Conservation (phyloP, 1,140 invertebrate genomes). For the Bombus confusus region DNA sequence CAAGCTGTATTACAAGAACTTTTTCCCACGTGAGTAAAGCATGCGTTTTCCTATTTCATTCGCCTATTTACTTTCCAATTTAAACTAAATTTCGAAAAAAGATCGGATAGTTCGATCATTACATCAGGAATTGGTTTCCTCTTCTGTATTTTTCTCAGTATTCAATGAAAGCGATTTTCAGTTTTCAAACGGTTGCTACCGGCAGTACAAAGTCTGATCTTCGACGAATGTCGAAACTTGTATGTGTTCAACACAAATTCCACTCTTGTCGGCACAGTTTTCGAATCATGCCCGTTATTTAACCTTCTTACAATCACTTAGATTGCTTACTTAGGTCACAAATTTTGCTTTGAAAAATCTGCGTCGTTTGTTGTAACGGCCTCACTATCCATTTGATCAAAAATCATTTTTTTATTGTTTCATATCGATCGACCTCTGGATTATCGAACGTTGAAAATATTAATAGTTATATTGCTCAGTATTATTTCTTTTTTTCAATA, state of each 20-base stretch:
- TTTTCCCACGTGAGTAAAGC: slow-evolving; percentile 32
- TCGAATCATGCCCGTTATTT: slow-evolving; percentile 33
- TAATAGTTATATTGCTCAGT: neutral
- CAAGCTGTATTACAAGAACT: neutral
- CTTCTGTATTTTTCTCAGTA: neutral
- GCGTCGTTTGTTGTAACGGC: neutral
- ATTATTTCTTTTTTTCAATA: neutral
- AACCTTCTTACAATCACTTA: slow-evolving; percentile 37
- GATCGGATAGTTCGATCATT: no score
- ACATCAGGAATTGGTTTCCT: neutral
- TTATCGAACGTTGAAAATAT: neutral
- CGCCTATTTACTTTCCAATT: neutral
- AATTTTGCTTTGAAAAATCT: neutral
- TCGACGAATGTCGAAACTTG: neutral
- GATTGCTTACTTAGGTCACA: neutral
- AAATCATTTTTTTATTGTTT: neutral
- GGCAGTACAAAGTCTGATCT: neutral
- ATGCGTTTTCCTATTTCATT: neutral
- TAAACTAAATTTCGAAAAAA: neutral
- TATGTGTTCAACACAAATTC: neutral
- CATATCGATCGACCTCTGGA: neutral
- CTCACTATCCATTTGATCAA: neutral
- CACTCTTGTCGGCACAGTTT: slow-evolving; percentile 37
- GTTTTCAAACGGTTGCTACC: neutral
- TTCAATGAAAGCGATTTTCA: no score